Evolutionary conservation across 1,140 invertebrate species (phyloP), one percentile per base, ranked within the genome.

Genomic region (Megathymus violae): DNA sequence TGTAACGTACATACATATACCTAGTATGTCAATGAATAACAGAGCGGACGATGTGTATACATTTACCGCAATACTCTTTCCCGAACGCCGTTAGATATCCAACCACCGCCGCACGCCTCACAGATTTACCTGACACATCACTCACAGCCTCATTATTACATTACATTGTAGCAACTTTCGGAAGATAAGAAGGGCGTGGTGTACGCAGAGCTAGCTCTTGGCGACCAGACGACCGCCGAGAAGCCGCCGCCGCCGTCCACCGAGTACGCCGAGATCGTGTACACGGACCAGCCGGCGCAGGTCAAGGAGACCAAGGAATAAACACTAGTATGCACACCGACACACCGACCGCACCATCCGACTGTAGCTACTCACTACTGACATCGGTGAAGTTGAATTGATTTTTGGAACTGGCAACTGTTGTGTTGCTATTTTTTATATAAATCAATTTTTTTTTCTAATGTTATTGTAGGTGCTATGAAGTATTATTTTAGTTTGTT

Each of bases 201-300:
- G 0, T 90, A 90, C 72, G 88, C 88, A 0, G 84, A 88, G 43
- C 66, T 90, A 7, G 82, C 80, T 6, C 76, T 90, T 0, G 80
- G 80, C 11, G 88, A 89, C 3, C 82, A 85, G 43, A 76, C 65
- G 1, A 64, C 76, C 0, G 65, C 76, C 0, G 88, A 86, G 3
- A 88, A 86, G 16, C 88, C 88, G 0, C 79, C 78, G 0, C 85
- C 88, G 11, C 81, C 82, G 0, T 79, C 80, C 14, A 81, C 88
- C 0, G 88, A 90, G 38, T 90, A 90, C 72, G 88, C 88, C 1
- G 85, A 90, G 19, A 90, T 90, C 9, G 88, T 90, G 0, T 90
- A 88, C 78, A 83, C 77, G 0, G 82, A 89, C 17, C 82, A 89
- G 40, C 69, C 75, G 1, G 61, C 31, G 22, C 74, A 74, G 6